These are phyloP conservation scores for Galemys pyrenaicus DNA, from an alignment of 2,113 vertebrate species.

Conservation along the genomic window DNA sequence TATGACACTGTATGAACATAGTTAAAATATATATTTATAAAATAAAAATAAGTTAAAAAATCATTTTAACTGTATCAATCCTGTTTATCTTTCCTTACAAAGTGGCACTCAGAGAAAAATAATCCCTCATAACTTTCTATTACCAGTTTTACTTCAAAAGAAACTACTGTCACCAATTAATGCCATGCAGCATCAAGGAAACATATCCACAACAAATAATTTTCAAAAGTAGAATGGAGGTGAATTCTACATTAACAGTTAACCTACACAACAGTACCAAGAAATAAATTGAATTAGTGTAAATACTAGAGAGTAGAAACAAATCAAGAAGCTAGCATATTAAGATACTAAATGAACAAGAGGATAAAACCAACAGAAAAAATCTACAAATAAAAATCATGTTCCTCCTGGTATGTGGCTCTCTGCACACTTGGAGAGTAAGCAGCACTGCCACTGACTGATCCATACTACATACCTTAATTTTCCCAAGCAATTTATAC, in stretches of 20 bases:
- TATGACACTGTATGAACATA: background rate
- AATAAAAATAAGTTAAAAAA: too few species aligned
- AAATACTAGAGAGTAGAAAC: background rate
- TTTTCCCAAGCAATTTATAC: background rate
- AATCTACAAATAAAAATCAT: background rate
- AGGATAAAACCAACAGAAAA: background rate
- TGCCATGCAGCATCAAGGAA: background rate
- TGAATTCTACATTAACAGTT: background rate
- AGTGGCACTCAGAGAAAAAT: background rate
- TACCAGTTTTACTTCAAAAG: background rate
- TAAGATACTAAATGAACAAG: constrained; percentile 1
- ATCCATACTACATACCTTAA: background rate
- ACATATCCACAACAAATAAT: background rate
- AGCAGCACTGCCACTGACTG: background rate
- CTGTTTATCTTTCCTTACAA: background rate
- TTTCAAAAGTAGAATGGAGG: background rate
- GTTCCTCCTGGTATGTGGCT: background rate
- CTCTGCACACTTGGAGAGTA: background rate
- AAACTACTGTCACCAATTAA: background rate
- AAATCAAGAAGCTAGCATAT: background rate
- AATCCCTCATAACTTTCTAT: background rate
- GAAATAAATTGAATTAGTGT: background rate
- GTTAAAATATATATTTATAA: too few species aligned
- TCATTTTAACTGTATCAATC: background rate
- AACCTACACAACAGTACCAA: background rate